Percentiles rank a stretch among this genome's conserved stretches.
Evolutionary conservation across 30 jellyfish, hydroid and myxozoan genomes (phyloP).

Genomic region (Hydractinia symbiolongicarpus): DNA sequence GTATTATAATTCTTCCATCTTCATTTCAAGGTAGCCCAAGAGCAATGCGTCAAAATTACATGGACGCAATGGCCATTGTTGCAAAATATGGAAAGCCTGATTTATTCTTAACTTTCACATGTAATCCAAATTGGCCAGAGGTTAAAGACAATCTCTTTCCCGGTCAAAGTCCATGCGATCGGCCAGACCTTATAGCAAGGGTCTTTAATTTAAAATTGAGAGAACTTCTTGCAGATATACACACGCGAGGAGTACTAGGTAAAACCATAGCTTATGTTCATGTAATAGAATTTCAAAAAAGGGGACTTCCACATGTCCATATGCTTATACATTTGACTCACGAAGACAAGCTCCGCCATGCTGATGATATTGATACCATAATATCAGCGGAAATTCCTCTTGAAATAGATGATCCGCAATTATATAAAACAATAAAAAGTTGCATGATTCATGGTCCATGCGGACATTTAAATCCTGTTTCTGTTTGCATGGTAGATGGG

Average conservation of each 20-base stretch:
- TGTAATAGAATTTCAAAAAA: slow-evolving; percentile 51
- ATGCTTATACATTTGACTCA: slow-evolving; percentile 44
- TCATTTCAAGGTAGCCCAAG: slow-evolving; percentile 30
- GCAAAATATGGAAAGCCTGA: slow-evolving; percentile 17
- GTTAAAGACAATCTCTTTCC: slow-evolving; percentile 1
- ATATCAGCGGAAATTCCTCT: slow-evolving; percentile 68
- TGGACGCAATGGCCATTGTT: slow-evolving; percentile 47
- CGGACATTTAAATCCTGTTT: slow-evolving; percentile 41
- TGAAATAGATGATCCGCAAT: slow-evolving; percentile 39
- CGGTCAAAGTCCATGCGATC: slow-evolving; percentile 34
- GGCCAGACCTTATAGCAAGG: slow-evolving; percentile 42
- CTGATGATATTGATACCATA: slow-evolving; percentile 51
- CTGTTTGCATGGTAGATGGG: slow-evolving; percentile 62
- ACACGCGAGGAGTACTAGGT: slow-evolving; percentile 37
- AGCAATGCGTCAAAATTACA: slow-evolving; percentile 30
- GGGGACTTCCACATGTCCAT: slow-evolving; percentile 69
- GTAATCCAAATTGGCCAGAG: too few species aligned
- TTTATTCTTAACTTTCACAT: too few species aligned
- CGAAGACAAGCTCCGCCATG: slow-evolving; percentile 50
- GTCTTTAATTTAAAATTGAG: slow-evolving; percentile 22
- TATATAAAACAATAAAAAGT: slow-evolving; percentile 32
- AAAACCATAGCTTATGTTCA: slow-evolving; percentile 27
- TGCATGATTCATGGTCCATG: slow-evolving; percentile 80
- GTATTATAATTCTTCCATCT: slow-evolving; percentile 9
- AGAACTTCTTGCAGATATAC: slow-evolving; percentile 18